Evolutionary conservation across 1,140 invertebrate genomes (phyloP).

Genomic region (Apis cerana): DNA sequence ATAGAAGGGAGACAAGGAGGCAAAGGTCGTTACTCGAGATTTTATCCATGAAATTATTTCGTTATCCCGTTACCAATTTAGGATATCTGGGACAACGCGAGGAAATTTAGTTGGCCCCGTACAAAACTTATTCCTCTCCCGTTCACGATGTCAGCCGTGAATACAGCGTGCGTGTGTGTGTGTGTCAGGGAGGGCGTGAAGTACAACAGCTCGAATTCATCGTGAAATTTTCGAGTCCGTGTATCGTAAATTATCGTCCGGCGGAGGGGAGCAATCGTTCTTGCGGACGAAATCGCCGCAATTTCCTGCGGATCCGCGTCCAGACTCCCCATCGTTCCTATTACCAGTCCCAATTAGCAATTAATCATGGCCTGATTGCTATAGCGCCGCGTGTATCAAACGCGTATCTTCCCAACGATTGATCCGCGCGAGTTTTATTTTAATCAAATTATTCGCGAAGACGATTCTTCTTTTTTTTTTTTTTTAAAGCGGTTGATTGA

Average conservation of each 20-base stretch:
- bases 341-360: slow-evolving; percentile 32
- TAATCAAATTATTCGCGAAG: background rate
- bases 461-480: too few relatives aligned
- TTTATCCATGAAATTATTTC: slow-evolving; percentile 10
- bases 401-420: background rate
- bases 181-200: background rate
- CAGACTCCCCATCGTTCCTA: slow-evolving; percentile 2
- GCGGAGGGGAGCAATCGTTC: slow-evolving; percentile 15
- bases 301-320: slow-evolving; percentile 27
- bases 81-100: too few relatives aligned
- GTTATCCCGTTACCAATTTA: slow-evolving; percentile 3
- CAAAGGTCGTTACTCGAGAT: background rate
- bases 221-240: slow-evolving; percentile 31
- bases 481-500: too few relatives aligned
- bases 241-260: slow-evolving; percentile 37
- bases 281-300: slow-evolving; percentile 34
- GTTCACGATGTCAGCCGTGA: slow-evolving; percentile 6
- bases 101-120: slow-evolving; percentile 3
- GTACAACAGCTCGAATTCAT: slow-evolving; percentile 3
- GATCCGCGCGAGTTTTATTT: background rate
- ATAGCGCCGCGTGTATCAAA: slow-evolving; percentile 15
- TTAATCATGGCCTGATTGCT: slow-evolving; percentile 31
- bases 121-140: slow-evolving; percentile 20
- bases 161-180: background rate
- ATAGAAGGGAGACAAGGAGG: too few relatives aligned